Conservation (phyloP, 2,797 vertebrate genomes). For the Labroides dimidiatus region DNA sequence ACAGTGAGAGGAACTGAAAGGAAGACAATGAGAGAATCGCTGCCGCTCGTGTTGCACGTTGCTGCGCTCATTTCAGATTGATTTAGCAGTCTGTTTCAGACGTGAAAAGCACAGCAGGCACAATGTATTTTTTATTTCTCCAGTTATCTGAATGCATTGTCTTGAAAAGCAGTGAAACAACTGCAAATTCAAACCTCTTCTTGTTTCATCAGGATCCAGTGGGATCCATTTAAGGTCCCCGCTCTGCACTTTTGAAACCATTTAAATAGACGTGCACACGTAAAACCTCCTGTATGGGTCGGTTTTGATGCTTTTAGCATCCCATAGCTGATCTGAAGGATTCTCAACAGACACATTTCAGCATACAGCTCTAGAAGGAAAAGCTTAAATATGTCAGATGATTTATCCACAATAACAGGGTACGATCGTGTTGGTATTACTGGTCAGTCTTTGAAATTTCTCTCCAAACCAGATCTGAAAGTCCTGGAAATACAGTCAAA, state of each 20-base stretch:
- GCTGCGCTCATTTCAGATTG: constrained; percentile 12
- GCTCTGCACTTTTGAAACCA: constrained; percentile 12
- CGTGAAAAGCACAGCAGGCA: constrained; percentile 16
- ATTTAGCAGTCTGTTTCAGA: constrained; percentile 4
- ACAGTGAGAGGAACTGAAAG: constrained; percentile 18
- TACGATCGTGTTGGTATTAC: constrained; percentile 5
- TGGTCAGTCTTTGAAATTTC: too few relatives aligned
- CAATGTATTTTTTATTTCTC: constrained; percentile 33
- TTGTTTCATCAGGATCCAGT: constrained; percentile 30
- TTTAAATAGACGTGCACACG: constrained; percentile 26
- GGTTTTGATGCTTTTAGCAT: constrained; percentile 12
- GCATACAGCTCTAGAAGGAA: constrained; percentile 15
- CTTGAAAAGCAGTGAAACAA: constrained; percentile 39
- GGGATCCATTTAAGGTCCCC: constrained; percentile 30
- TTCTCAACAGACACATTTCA: constrained; percentile 20
- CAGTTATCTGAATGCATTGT: constrained; percentile 27
- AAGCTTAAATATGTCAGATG: constrained; percentile 25
- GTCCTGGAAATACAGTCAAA: background rate
- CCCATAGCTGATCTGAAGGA: constrained; percentile 16
- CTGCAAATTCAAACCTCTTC: constrained; percentile 43
- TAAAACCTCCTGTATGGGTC: constrained; percentile 23
- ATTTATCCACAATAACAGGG: constrained; percentile 7
- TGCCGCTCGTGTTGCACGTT: constrained; percentile 34
- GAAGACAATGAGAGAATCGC: constrained; percentile 9
- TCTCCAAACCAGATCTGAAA: background rate